Conservation (phyloP, 2,888 invertebrate genomes). For the Meghimatium bilineatum region DNA sequence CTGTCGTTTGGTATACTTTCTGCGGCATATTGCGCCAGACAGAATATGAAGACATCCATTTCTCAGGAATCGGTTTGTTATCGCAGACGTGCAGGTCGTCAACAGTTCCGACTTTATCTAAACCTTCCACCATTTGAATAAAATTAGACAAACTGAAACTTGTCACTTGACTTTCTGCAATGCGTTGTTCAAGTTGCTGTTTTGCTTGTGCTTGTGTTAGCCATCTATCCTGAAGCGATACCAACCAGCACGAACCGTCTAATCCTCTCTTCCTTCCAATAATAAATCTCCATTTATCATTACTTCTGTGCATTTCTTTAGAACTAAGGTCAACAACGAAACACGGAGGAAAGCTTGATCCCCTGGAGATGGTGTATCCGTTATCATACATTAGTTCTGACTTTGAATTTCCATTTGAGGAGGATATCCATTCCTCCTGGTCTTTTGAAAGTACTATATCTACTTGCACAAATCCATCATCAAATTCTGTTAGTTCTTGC, state of each 20-base stretch:
- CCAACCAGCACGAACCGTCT: neutral
- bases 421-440: neutral
- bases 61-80: neutral
- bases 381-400: neutral
- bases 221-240: constrained; percentile 11
- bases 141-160: neutral
- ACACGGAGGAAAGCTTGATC: constrained; percentile 4
- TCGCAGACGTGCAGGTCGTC: neutral
- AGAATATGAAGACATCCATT: neutral
- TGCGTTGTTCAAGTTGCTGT: neutral
- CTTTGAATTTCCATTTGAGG: neutral
- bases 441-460: neutral
- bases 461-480: constrained; percentile 2
- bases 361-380: neutral
- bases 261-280: neutral
- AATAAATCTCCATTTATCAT: neutral
- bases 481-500: neutral
- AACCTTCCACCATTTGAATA: neutral
- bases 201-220: neutral
- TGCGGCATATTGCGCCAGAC: constrained; percentile 9
- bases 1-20: neutral
- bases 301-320: neutral
- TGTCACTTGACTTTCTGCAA: neutral
- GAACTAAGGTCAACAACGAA: constrained; percentile 13
- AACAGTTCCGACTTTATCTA: neutral